These are phyloP conservation scores for Sycophaga agraensis DNA, from an alignment of 1,140 invertebrate genomes.

Conservation along the genomic window DNA sequence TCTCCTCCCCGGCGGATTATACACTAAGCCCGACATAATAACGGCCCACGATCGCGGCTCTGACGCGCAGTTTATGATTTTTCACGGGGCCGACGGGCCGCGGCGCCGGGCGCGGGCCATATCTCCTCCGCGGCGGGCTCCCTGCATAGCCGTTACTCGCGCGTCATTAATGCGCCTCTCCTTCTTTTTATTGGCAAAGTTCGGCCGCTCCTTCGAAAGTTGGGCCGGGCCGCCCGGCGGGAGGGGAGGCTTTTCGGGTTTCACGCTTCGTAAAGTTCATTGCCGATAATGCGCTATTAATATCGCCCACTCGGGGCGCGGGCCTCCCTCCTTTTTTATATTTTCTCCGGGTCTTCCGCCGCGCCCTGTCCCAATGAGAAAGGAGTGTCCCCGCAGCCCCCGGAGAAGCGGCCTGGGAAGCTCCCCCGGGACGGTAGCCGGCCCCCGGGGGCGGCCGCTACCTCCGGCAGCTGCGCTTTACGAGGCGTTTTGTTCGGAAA, in stretches of 20 bases:
- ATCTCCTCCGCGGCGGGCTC: background rate
- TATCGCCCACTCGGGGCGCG: background rate
- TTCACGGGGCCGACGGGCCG: constrained; percentile 31
- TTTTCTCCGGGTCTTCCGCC: too few species aligned
- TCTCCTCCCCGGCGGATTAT: constrained; percentile 2
- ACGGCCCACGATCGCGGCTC: constrained; percentile 33
- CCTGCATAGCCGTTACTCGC: constrained; percentile 20
- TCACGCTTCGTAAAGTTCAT: constrained; percentile 19
- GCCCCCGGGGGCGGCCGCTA: too few species aligned
- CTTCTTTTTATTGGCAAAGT: constrained; percentile 23
- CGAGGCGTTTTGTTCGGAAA: too few species aligned
- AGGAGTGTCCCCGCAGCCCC: too few species aligned
- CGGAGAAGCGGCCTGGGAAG: too few species aligned
- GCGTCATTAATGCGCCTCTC: constrained; percentile 17
- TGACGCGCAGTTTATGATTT: constrained; percentile 41
- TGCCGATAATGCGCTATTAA: constrained; percentile 26
- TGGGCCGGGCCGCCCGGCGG: background rate
- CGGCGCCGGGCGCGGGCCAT: background rate
- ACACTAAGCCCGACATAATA: constrained; percentile 32
- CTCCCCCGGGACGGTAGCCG: too few species aligned
- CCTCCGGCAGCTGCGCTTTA: too few species aligned
- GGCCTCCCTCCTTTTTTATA: too few species aligned
- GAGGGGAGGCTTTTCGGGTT: background rate
- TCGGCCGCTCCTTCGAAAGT: constrained; percentile 17
- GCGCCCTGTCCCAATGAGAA: too few species aligned